phyloP scores from a whole-genome alignment of 2,113 vertebrate species.

The Trogon surrucura region DNA sequence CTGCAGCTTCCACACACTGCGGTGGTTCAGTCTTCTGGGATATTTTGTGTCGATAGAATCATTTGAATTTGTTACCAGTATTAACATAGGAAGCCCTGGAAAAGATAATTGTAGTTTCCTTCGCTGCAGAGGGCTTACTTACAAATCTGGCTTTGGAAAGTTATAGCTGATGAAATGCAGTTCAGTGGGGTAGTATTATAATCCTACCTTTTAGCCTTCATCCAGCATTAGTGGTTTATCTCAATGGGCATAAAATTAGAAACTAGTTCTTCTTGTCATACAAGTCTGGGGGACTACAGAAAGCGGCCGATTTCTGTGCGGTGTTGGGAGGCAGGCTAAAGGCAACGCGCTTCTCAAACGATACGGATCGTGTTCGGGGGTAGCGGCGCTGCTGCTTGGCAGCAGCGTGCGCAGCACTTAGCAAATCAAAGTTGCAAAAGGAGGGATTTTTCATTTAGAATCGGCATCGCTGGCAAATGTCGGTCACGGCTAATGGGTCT shows the following conservation, averaged over 20 bases:
- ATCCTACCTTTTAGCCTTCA: constrained; percentile 84
- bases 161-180: constrained; percentile 85
- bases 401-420: neutral
- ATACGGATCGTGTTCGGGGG: constrained; percentile 54
- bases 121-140: constrained; percentile 85
- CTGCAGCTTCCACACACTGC: constrained; percentile 87
- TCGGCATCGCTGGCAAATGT: neutral
- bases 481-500: neutral
- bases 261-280: constrained; percentile 83
- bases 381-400: neutral
- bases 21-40: constrained; percentile 86
- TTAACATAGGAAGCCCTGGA: constrained; percentile 84
- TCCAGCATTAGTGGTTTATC: constrained; percentile 83
- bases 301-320: constrained; percentile 56
- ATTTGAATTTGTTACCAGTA: constrained; percentile 88
- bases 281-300: constrained; percentile 74
- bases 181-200: constrained; percentile 82
- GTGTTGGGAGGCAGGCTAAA: constrained; percentile 44
- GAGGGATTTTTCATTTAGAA: constrained; percentile 21
- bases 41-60: constrained; percentile 85
- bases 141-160: constrained; percentile 86
- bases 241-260: constrained; percentile 87
- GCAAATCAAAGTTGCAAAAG: constrained; percentile 49
- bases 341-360: constrained; percentile 46
- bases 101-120: constrained; percentile 84